phyloP scores from a whole-genome alignment of 2,888 invertebrate genomes.

The Rhagophthalmus giganteus region DNA sequence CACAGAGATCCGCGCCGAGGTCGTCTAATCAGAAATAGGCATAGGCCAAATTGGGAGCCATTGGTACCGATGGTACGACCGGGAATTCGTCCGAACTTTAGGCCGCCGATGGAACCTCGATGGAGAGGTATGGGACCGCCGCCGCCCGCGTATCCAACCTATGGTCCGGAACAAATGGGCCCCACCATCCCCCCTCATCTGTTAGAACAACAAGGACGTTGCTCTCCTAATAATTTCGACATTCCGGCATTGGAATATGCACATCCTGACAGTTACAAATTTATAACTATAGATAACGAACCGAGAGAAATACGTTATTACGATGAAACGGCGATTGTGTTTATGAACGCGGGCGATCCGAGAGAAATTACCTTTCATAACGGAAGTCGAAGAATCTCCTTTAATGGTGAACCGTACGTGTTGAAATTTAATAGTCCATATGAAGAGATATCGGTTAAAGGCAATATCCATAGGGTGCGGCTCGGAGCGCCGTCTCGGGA shows the following conservation, averaged over 20 bases:
- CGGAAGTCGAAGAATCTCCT: constrained; percentile 73
- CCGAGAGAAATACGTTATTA: constrained; percentile 85
- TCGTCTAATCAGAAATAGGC: constrained; percentile 30
- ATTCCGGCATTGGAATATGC: constrained; percentile 58
- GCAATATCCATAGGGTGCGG: constrained; percentile 74
- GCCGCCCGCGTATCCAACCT: constrained; percentile 36
- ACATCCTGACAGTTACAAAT: constrained; percentile 71
- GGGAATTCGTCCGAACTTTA: constrained; percentile 32
- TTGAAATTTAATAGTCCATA: constrained; percentile 69
- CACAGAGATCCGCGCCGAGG: constrained; percentile 27
- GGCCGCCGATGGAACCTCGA: constrained; percentile 40
- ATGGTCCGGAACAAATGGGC: constrained; percentile 5
- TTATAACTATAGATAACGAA: constrained; percentile 79
- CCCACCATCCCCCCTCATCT: constrained; percentile 11
- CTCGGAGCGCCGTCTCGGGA: constrained; percentile 93
- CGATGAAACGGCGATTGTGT: constrained; percentile 80
- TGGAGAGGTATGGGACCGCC: constrained; percentile 37
- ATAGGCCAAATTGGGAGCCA: constrained; percentile 23
- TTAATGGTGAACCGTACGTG: constrained; percentile 73
- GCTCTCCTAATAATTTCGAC: constrained; percentile 23
- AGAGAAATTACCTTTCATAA: constrained; percentile 82
- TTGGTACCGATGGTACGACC: constrained; percentile 17
- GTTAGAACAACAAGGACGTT: constrained; percentile 10
- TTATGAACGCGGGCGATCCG: constrained; percentile 85
- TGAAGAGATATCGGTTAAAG: constrained; percentile 73